Percentiles rank a stretch among this genome's conserved stretches.
phyloP scores from a whole-genome alignment of 2,888 invertebrate genomes.

The Eudemis profundana region DNA sequence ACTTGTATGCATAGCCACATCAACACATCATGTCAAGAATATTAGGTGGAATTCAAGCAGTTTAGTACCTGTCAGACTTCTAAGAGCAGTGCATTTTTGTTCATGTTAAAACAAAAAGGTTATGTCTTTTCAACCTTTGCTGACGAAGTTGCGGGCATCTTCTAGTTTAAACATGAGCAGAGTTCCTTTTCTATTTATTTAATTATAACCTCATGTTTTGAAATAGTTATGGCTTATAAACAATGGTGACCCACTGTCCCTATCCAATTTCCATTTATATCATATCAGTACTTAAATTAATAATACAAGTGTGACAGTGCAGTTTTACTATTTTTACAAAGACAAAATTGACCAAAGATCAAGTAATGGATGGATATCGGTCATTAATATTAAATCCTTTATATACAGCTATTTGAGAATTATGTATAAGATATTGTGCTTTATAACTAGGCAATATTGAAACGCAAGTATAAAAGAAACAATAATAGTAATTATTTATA shows the following conservation, averaged over 20 bases:
- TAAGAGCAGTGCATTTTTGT: no score
- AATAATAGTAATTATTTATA: slow-evolving; percentile 23
- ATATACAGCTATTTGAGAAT: background rate
- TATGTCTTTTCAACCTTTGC: no score
- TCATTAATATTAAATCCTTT: background rate
- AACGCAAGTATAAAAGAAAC: slow-evolving; percentile 23
- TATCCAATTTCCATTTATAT: background rate
- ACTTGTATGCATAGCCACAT: no score
- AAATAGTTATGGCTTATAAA: slow-evolving; percentile 28
- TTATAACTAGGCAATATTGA: slow-evolving; percentile 12
- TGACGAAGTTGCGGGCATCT: no score
- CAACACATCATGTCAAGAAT: no score
- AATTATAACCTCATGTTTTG: slow-evolving; percentile 1
- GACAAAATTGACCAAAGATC: background rate
- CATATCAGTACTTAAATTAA: background rate
- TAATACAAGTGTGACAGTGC: no score
- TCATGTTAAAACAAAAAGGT: no score
- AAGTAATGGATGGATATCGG: background rate
- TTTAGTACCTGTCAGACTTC: no score
- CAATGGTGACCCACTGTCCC: background rate
- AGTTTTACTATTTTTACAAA: background rate
- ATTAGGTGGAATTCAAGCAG: no score
- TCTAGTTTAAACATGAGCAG: background rate
- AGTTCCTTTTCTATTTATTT: slow-evolving; percentile 14
- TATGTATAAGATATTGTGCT: slow-evolving; percentile 4